A percentile compares a stretch with the other conserved stretches of the same genome.
phyloP scores from a whole-genome alignment of 2,888 invertebrate species.

The Drosophila robusta region DNA sequence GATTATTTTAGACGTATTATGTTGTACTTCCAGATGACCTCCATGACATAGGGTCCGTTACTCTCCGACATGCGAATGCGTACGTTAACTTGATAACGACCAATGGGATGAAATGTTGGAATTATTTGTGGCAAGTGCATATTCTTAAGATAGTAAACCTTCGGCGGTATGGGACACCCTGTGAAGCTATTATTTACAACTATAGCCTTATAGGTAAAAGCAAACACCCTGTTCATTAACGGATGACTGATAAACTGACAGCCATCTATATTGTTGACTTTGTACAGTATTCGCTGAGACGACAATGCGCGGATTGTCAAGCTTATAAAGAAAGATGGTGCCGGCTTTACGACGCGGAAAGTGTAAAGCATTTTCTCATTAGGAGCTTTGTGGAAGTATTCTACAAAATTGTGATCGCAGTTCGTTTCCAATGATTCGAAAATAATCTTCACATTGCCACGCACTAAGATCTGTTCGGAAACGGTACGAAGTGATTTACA shows the following conservation, averaged over 20 bases:
- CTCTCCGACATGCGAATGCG: constrained; percentile 7
- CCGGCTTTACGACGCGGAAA: constrained; percentile 30
- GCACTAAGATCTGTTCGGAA: background rate
- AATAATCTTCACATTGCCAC: constrained; percentile 13
- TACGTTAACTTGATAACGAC: constrained; percentile 16
- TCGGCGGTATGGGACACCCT: constrained; percentile 38
- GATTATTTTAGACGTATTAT: constrained; percentile 7
- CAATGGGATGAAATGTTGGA: constrained; percentile 29
- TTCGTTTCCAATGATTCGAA: constrained; percentile 20
- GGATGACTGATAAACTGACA: constrained; percentile 45
- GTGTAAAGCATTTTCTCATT: constrained; percentile 1
- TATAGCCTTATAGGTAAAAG: constrained; percentile 3
- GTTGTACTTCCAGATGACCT: constrained; percentile 35
- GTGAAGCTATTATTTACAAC: constrained; percentile 24
- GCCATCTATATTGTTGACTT: constrained; percentile 30
- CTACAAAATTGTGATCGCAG: constrained; percentile 40
- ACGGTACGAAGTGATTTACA: background rate
- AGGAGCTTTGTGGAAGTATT: constrained; percentile 24
- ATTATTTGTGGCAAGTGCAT: background rate
- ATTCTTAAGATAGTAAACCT: constrained; percentile 34
- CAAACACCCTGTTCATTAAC: constrained; percentile 19
- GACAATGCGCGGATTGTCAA: constrained; percentile 7
- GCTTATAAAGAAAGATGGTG: constrained; percentile 5
- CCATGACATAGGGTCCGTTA: constrained; percentile 19
- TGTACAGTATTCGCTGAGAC: constrained; percentile 26